Percentiles rank a stretch among this genome's conserved stretches.
These are phyloP conservation scores for Catamblyrhynchus diadema DNA, from an alignment of 2,797 vertebrate genomes.

Conservation along the genomic window DNA sequence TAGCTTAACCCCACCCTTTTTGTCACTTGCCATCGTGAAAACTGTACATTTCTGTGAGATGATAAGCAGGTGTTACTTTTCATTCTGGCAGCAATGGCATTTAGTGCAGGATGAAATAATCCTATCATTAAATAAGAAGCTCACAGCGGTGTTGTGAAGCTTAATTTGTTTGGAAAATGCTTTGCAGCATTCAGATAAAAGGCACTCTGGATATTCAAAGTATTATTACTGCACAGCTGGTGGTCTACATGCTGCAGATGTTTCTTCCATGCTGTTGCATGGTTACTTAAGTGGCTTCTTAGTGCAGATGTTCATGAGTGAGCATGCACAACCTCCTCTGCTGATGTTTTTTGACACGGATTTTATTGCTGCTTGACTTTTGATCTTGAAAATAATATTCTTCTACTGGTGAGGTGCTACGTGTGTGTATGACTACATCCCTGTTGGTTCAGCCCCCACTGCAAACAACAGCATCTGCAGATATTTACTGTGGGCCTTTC, in stretches of 20 bases:
- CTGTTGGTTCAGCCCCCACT: conserved; percentile 12
- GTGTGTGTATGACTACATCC: conserved; percentile 16
- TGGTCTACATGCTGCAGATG: conserved; percentile 69
- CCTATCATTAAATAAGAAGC: conserved; percentile 49
- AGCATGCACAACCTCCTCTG: conserved; percentile 39
- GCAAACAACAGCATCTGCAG: conserved; percentile 52
- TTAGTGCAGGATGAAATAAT: conserved; percentile 50
- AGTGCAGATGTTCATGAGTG: conserved; percentile 60
- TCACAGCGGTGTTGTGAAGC: conserved; percentile 45
- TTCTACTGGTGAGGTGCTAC: conserved; percentile 16
- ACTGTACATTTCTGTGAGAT: not conserved
- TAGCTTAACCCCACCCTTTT: not conserved
- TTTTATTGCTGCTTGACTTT: conserved; percentile 66
- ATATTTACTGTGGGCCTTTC: conserved; percentile 56
- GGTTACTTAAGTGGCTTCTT: conserved; percentile 59
- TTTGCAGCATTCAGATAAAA: conserved; percentile 67
- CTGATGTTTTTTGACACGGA: not conserved
- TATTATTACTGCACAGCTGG: conserved; percentile 65
- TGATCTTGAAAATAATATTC: conserved; percentile 59
- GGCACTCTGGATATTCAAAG: conserved; percentile 53
- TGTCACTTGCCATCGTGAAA: conserved; percentile 11
- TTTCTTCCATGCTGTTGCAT: conserved; percentile 61
- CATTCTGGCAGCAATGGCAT: conserved; percentile 7
- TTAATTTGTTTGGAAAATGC: conserved; percentile 67
- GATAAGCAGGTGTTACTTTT: conserved; percentile 64